phyloP scores from a whole-genome alignment of 2,797 vertebrate genomes.

The Molossus molossus region DNA sequence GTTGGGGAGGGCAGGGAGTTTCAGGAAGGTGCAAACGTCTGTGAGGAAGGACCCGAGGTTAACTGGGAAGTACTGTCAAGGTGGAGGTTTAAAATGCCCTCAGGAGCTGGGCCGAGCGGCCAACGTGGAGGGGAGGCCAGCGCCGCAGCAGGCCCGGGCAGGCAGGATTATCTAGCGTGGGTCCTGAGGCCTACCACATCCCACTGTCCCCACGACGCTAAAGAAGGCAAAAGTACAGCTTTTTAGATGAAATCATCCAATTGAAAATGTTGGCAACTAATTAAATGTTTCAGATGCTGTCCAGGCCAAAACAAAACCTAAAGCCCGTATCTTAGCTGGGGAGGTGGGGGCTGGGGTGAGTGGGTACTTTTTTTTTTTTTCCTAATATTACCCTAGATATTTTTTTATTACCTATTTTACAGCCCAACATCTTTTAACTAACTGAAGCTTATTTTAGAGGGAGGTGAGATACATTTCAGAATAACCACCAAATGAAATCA shows the following conservation, averaged over 20 bases:
- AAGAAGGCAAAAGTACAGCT: neutral
- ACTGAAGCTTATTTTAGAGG: neutral
- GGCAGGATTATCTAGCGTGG: neutral
- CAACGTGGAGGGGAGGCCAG: accelerated
- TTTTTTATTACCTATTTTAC: neutral
- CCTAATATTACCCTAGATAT: neutral
- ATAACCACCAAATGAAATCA: neutral
- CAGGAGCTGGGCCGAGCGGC: neutral
- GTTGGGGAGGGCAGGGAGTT: neutral
- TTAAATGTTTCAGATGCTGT: neutral
- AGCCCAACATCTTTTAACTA: neutral
- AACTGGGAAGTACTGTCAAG: neutral
- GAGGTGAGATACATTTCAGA: neutral
- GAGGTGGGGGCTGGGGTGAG: neutral
- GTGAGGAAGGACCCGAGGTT: neutral
- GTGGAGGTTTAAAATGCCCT: neutral
- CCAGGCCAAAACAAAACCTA: neutral
- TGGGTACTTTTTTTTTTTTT: neutral
- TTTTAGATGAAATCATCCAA: neutral
- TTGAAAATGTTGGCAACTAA: neutral
- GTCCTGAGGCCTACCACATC: neutral
- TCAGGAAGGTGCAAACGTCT: neutral
- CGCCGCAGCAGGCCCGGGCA: neutral
- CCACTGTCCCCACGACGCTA: neutral
- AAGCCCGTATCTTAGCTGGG: neutral